Evolutionary conservation across 2,888 invertebrate genomes (phyloP), one percentile per base, ranked within the genome.

Genomic region (Habrosyne pyritoides): DNA sequence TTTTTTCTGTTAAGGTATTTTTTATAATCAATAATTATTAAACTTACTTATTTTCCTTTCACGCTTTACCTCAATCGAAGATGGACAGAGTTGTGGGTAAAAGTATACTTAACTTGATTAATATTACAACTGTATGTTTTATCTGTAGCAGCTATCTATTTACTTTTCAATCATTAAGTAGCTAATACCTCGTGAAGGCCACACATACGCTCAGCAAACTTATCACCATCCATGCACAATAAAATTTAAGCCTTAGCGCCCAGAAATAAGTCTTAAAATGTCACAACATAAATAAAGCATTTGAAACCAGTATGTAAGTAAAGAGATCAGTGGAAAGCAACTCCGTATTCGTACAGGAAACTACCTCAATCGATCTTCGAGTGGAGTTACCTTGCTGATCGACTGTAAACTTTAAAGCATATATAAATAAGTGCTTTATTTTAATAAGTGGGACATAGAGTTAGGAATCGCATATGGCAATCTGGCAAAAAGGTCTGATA

Each of bases 281-380:
- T 42, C 52, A 63, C 57, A 63, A 58, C 53, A 52, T 59, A 57
- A 64, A 64, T 47, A 52, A 63, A 60, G 56, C 36, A 49, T 53
- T 62, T 14, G 10, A 50, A 73, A 69, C 65, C 66, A 63, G 71
- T 71, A 76, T 68, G 68, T 72, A 63, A 75, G 76, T 77, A 79
- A 79, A 75, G 74, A 74, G 81, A 75, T 67, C 77, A 61, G 61
- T 67, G 64, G 69, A 71, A 71, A 68, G 66, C 63, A 63, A 55
- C 61, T 61, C 65, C 61, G 63, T 54, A 71, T 61, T 62, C 57
- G 64, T 55, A 71, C 75, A 83, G 72, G 72, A 76, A 77, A 79
- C 81, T 71, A 66, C 64, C 68, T 71, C 75, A 75, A 79, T 81
- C 75, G 78, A 76, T 75, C 74, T 77, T 66, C 28, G 47, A 54